Conservation (phyloP, 2,888 invertebrate species). For the Polyploca ridens region DNA sequence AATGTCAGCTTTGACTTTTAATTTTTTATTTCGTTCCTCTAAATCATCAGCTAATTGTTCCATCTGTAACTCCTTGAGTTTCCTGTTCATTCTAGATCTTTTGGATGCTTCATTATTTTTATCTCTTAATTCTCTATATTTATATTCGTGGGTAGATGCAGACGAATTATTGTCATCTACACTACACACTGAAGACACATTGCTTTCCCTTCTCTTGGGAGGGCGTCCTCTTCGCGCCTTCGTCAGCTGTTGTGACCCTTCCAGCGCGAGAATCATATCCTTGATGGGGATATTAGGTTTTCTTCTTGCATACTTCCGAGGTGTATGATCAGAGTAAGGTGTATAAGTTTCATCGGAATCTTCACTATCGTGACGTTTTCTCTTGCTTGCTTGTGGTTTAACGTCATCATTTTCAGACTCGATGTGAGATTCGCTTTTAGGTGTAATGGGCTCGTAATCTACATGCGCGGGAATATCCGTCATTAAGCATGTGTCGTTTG, state of each 20-base stretch:
- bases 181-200: slow-evolving; percentile 73
- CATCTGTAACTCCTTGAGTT: slow-evolving; percentile 84
- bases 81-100: slow-evolving; percentile 89
- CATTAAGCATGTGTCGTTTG: slow-evolving; percentile 40
- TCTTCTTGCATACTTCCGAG: slow-evolving; percentile 64
- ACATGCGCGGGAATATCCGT: slow-evolving; percentile 52
- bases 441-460: slow-evolving; percentile 71
- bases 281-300: slow-evolving; percentile 72
- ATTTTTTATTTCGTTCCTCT: slow-evolving; percentile 85
- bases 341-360: slow-evolving; percentile 77
- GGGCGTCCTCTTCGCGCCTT: slow-evolving; percentile 82
- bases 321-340: slow-evolving; percentile 61
- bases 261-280: slow-evolving; percentile 73
- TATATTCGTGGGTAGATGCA: slow-evolving; percentile 73
- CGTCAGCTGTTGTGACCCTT: slow-evolving; percentile 67
- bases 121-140: slow-evolving; percentile 88
- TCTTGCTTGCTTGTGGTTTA: slow-evolving; percentile 51
- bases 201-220: slow-evolving; percentile 79
- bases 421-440: slow-evolving; percentile 71
- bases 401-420: slow-evolving; percentile 71
- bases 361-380: slow-evolving; percentile 64
- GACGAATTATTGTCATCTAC: slow-evolving; percentile 70
- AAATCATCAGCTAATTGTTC: slow-evolving; percentile 80
- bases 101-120: slow-evolving; percentile 92
- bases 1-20: slow-evolving; percentile 87